Conservation (phyloP, 2,888 invertebrate genomes). For the Thera obeliscata region DNA sequence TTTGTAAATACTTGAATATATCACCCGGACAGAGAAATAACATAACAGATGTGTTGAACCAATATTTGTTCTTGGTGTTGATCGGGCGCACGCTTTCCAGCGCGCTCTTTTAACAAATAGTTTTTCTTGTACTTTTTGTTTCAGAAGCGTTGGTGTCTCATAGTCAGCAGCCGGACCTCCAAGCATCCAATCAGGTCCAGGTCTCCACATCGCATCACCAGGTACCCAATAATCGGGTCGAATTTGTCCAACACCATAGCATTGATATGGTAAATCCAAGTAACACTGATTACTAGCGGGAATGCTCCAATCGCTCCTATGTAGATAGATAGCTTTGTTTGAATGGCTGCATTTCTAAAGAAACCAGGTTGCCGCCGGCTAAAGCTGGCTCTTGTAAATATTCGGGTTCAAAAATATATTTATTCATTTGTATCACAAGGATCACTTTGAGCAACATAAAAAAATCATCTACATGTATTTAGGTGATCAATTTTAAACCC, state of each 20-base stretch:
- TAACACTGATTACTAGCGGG: constrained; percentile 73
- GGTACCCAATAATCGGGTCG: constrained; percentile 83
- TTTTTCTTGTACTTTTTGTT: constrained; percentile 7
- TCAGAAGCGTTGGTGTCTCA: constrained; percentile 78
- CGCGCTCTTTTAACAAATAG: too few relatives aligned
- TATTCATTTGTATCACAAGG: too few relatives aligned
- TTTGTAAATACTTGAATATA: too few relatives aligned
- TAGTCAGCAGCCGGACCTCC: constrained; percentile 77
- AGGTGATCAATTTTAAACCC: too few relatives aligned
- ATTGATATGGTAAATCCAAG: constrained; percentile 83
- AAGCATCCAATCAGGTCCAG: constrained; percentile 62
- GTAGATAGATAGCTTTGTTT: constrained; percentile 21
- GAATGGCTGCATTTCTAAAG: constrained; percentile 8
- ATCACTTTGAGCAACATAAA: too few relatives aligned
- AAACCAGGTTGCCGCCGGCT: constrained; percentile 8
- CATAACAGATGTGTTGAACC: too few relatives aligned
- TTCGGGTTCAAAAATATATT: too few relatives aligned
- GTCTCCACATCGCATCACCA: constrained; percentile 77
- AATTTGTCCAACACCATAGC: constrained; percentile 84
- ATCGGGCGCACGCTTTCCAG: too few relatives aligned
- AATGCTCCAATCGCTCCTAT: constrained; percentile 65
- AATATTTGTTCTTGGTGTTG: too few relatives aligned
- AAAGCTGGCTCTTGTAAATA: neutral
- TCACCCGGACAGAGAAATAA: too few relatives aligned
- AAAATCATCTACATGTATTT: too few relatives aligned